Conservation (phyloP, 2,888 invertebrate genomes). For the Reticulitermes lucifugus region DNA sequence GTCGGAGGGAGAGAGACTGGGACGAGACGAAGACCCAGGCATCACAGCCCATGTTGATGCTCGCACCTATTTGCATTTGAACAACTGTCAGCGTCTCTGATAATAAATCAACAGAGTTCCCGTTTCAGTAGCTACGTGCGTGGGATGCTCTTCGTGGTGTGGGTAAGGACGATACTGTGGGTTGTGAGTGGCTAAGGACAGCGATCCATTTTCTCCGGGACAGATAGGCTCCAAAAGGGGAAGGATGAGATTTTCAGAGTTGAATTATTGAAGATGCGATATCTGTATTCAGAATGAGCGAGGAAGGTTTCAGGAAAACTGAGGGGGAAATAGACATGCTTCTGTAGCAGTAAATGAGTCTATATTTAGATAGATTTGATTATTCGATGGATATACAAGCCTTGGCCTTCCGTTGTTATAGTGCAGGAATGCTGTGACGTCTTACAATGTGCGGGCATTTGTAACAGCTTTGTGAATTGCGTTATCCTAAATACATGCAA, state of each 20-base stretch:
- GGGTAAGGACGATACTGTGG: conserved; percentile 15
- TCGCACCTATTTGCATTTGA: conserved; percentile 51
- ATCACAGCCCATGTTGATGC: not conserved
- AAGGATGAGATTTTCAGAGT: conserved; percentile 39
- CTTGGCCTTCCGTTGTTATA: not conserved
- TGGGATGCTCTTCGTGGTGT: conserved; percentile 1
- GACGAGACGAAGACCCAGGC: not conserved
- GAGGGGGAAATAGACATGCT: not conserved
- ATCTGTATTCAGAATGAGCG: conserved; percentile 21
- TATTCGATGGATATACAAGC: not conserved
- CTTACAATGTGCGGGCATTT: too few relatives aligned
- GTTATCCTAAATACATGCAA: too few relatives aligned
- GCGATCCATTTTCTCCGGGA: conserved; percentile 48
- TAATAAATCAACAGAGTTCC: conserved; percentile 49
- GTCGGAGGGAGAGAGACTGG: not conserved
- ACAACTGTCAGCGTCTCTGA: conserved; percentile 48
- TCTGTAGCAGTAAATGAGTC: conserved; percentile 15
- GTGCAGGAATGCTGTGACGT: too few relatives aligned
- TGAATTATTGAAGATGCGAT: conserved; percentile 42
- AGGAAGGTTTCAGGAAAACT: not conserved
- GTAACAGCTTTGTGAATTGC: too few relatives aligned
- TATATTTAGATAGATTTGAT: conserved; percentile 12
- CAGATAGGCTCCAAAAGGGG: conserved; percentile 26
- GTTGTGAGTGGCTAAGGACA: conserved; percentile 42
- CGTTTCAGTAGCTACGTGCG: conserved; percentile 23